These are phyloP conservation scores for Bombus sibiricus DNA, from an alignment of 1,140 invertebrate species.

Conservation along the genomic window DNA sequence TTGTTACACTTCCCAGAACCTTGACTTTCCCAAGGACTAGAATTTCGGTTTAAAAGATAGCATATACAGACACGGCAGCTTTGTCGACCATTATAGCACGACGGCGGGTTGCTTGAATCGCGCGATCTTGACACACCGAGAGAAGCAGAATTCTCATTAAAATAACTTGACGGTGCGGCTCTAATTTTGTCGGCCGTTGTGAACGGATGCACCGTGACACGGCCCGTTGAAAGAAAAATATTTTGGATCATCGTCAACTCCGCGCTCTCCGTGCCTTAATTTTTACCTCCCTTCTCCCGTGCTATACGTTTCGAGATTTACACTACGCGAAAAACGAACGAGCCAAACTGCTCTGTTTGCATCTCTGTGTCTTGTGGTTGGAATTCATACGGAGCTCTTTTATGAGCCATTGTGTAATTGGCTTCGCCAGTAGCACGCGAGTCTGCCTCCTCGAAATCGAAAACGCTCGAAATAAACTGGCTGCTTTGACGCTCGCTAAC, in stretches of 20 bases:
- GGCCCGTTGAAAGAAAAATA: slow-evolving; percentile 46
- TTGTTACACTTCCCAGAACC: slow-evolving; percentile 7
- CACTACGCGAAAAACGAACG: no score
- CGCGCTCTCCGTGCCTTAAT: no score
- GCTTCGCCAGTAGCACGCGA: slow-evolving; percentile 46
- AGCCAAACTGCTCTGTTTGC: background rate
- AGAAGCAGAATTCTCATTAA: slow-evolving; percentile 47
- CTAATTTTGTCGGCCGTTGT: slow-evolving; percentile 38
- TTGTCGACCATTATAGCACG: background rate
- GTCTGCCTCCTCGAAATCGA: slow-evolving; percentile 55
- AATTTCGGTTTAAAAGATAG: slow-evolving; percentile 8
- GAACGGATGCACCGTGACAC: slow-evolving; percentile 17
- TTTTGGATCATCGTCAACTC: slow-evolving; percentile 50
- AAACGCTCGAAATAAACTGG: slow-evolving; percentile 66
- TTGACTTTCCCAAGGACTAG: slow-evolving; percentile 17
- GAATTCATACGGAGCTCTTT: background rate
- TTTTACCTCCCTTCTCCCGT: background rate
- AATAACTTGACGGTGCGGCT: slow-evolving; percentile 49
- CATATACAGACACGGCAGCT: background rate
- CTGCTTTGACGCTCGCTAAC: slow-evolving; percentile 42
- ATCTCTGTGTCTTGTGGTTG: no score
- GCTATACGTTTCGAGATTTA: background rate
- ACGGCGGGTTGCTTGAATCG: slow-evolving; percentile 5
- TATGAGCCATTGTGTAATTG: slow-evolving; percentile 56
- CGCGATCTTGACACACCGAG: slow-evolving; percentile 50